Evolutionary conservation across 2,797 vertebrate species (phyloP).

Genomic region (Naso thynnoides): DNA sequence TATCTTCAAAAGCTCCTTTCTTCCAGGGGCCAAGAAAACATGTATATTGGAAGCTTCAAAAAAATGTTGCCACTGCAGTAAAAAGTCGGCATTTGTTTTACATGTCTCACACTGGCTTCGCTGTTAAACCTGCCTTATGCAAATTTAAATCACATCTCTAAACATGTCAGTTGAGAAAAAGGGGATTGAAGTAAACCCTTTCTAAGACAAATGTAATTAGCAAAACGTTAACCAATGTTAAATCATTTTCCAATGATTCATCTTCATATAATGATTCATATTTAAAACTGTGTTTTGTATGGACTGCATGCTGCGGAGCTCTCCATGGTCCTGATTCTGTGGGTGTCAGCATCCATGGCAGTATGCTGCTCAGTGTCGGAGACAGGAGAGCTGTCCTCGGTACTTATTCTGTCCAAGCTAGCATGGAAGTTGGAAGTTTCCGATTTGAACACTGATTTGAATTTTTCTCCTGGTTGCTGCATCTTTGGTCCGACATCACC

Average conservation of each 20-base stretch:
- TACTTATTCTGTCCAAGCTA: not conserved
- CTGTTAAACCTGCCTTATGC: not conserved
- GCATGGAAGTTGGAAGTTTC: not conserved
- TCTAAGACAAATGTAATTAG: not conserved
- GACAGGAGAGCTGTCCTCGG: not conserved
- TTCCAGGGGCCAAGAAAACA: not conserved
- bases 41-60: not conserved
- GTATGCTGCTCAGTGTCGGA: not conserved
- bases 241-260: too few relatives aligned
- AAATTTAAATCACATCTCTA: not conserved
- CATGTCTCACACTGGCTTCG: not conserved
- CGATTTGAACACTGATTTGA: not conserved
- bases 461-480: not conserved
- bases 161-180: not conserved
- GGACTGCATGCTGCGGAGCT: conserved; percentile 5
- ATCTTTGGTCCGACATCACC: not conserved
- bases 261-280: too few relatives aligned
- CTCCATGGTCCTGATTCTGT: conserved; percentile 39
- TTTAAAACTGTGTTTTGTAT: too few relatives aligned
- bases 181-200: not conserved
- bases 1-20: not conserved
- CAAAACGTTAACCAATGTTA: too few relatives aligned
- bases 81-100: not conserved
- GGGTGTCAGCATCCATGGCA: not conserved
- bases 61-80: not conserved